phyloP scores from a whole-genome alignment of 2,797 vertebrate genomes.

The Thalassophryne amazonica region DNA sequence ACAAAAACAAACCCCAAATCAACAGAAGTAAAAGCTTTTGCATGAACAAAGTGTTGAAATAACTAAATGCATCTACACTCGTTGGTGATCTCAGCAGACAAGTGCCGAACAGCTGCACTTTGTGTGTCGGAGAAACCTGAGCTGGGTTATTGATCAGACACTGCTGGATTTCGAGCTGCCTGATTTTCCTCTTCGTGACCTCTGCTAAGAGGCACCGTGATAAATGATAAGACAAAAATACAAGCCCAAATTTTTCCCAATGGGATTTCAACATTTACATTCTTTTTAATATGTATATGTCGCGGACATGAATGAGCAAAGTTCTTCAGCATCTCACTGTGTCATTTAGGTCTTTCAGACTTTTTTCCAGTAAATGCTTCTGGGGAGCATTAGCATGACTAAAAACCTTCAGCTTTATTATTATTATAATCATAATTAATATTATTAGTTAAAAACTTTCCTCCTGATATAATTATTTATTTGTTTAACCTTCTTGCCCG shows the following conservation, averaged over 20 bases:
- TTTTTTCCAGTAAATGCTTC: no score
- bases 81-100: slow-evolving; percentile 36
- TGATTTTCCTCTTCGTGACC: slow-evolving; percentile 62
- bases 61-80: slow-evolving; percentile 17
- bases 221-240: slow-evolving; percentile 44
- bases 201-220: slow-evolving; percentile 44
- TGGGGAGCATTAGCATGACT: no score
- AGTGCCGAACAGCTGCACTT: slow-evolving; percentile 66
- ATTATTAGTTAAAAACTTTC: no score
- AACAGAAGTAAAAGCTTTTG: slow-evolving; percentile 6
- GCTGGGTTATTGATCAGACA: slow-evolving; percentile 73
- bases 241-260: slow-evolving; percentile 37
- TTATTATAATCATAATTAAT: no score
- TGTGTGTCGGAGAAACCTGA: slow-evolving; percentile 72
- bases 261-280: slow-evolving; percentile 22
- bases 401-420: no score
- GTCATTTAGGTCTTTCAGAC: no score
- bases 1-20: not conserved
- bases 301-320: no score
- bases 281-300: no score
- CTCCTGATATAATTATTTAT: not conserved
- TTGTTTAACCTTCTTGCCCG: no score
- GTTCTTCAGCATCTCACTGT: no score
- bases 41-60: slow-evolving; percentile 21
- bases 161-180: slow-evolving; percentile 59